Conservation (phyloP, 2,888 invertebrate species). For the Diploptera punctata region DNA sequence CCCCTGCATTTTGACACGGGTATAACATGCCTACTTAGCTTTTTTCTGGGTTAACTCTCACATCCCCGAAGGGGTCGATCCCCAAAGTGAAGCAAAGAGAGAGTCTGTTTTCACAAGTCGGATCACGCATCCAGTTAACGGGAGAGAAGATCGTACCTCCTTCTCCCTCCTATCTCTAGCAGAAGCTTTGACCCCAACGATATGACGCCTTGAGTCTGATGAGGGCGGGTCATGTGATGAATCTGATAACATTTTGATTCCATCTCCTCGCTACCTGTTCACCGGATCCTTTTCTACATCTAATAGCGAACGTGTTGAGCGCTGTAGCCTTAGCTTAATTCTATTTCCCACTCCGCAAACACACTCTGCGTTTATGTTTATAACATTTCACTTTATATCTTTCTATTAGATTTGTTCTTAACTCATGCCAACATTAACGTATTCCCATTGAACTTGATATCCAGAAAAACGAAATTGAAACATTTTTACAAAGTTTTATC, state of each 20-base stretch:
- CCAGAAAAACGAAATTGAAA: too few relatives aligned
- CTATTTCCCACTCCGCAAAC: too few relatives aligned
- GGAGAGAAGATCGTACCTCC: constrained; percentile 4
- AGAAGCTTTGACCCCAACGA: constrained; percentile 11
- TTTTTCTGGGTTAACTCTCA: constrained; percentile 11
- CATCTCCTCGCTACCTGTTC: neutral
- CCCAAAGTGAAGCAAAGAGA: neutral
- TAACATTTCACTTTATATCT: too few relatives aligned
- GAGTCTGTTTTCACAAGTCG: neutral
- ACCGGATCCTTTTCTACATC: too few relatives aligned
- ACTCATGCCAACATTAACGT: too few relatives aligned
- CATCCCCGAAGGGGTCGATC: neutral
- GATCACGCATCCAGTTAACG: constrained; percentile 10
- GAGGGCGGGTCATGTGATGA: constrained; percentile 18
- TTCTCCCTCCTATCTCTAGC: neutral
- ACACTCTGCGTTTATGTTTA: too few relatives aligned
- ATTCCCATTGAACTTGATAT: too few relatives aligned
- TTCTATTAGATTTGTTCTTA: too few relatives aligned
- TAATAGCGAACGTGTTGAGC: too few relatives aligned
- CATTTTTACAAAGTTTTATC: too few relatives aligned
- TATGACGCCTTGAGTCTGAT: constrained; percentile 6
- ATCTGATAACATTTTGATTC: constrained; percentile 18
- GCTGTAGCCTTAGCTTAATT: too few relatives aligned
- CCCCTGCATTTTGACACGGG: neutral
- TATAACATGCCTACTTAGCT: constrained; percentile 15